Evolutionary conservation across 1,140 invertebrate genomes (phyloP).

Genomic region (Bemisia tabaci): DNA sequence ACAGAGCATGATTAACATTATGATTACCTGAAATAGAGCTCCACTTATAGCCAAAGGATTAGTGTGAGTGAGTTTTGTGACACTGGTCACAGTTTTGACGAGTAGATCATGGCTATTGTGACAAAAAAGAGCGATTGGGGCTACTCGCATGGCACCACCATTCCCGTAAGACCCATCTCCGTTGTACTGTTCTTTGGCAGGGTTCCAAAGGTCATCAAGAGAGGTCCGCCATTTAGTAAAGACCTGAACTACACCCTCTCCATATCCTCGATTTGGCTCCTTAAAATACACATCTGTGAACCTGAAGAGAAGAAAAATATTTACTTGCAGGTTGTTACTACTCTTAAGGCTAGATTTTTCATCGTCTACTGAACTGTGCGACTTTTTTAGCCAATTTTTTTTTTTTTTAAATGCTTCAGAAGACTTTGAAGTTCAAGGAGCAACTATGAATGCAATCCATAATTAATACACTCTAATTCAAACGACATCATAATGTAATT

Average conservation of each 20-base stretch:
- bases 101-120: slow-evolving; percentile 37
- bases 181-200: slow-evolving; percentile 53
- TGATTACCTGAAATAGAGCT: slow-evolving; percentile 47
- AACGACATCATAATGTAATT: too few relatives aligned
- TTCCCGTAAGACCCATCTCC: slow-evolving; percentile 63
- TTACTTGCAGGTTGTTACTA: not conserved
- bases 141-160: slow-evolving; percentile 60
- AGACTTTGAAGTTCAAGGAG: too few relatives aligned
- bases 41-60: slow-evolving; percentile 49
- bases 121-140: slow-evolving; percentile 52
- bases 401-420: too few relatives aligned
- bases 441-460: too few relatives aligned
- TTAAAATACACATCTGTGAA: slow-evolving; percentile 51
- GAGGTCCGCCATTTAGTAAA: slow-evolving; percentile 44
- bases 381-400: not conserved
- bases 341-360: not conserved
- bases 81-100: slow-evolving; percentile 35
- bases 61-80: slow-evolving; percentile 51
- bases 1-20: too few relatives aligned
- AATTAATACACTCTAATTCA: too few relatives aligned
- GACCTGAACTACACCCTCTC: slow-evolving; percentile 42
- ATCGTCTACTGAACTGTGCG: not conserved
- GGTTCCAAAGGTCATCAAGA: slow-evolving; percentile 43
- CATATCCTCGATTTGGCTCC: slow-evolving; percentile 52
- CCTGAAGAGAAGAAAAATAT: slow-evolving; percentile 22